phyloP scores from a whole-genome alignment of 2,888 invertebrate genomes.

The Coecobrya sp. region DNA sequence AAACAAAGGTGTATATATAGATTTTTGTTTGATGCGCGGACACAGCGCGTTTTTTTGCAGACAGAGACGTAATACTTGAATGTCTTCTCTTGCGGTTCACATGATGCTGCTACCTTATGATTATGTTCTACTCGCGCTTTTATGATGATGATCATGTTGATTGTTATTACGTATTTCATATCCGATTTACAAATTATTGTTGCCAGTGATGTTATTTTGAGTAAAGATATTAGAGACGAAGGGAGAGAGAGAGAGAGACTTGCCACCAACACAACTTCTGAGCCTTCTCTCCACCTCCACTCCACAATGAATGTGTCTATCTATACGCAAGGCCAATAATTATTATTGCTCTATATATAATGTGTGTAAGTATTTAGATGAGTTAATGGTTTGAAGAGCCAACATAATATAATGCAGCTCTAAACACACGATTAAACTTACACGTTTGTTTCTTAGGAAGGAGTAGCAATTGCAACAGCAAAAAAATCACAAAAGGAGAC shows the following conservation, averaged over 20 bases:
- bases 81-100: conserved; percentile 66
- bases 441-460: conserved; percentile 35
- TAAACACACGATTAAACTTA: conserved; percentile 42
- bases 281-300: conserved; percentile 4
- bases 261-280: background rate
- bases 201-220: conserved; percentile 32
- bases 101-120: conserved; percentile 33
- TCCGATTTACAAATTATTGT: conserved; percentile 69
- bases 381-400: conserved; percentile 77
- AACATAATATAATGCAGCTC: conserved; percentile 28
- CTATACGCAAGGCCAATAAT: conserved; percentile 28
- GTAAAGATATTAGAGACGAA: background rate
- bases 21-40: conserved; percentile 25
- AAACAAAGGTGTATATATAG: conserved; percentile 37
- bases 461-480: background rate
- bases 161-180: conserved; percentile 66
- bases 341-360: conserved; percentile 57
- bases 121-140: conserved; percentile 48
- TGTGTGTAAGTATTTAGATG: conserved; percentile 60
- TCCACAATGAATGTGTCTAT: background rate
- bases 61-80: conserved; percentile 25
- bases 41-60: conserved; percentile 5
- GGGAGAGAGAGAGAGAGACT: background rate
- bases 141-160: conserved; percentile 56
- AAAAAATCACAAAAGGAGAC: conserved; percentile 68